Conservation (phyloP, 2,797 vertebrate genomes). For the Enteromius thamalakanensis region DNA sequence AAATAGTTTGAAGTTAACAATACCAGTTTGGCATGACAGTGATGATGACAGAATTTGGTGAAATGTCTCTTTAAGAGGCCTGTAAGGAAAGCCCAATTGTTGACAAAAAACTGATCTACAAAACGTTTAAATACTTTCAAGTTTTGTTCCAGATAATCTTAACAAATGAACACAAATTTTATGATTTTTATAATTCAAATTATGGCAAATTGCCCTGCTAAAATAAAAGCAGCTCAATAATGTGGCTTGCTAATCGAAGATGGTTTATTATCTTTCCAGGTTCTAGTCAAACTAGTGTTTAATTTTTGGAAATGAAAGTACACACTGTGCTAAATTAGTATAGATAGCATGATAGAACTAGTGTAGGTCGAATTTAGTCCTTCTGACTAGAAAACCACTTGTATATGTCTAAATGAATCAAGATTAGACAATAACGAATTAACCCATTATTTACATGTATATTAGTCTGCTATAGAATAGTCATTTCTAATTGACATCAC, state of each 20-base stretch:
- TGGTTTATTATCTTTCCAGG: neutral
- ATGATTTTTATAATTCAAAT: neutral
- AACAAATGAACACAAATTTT: neutral
- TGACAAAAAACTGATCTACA: too few species aligned
- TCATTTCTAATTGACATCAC: slow-evolving; percentile 22
- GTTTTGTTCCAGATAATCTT: neutral
- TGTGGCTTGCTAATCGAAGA: neutral
- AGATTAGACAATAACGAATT: neutral
- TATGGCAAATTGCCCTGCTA: neutral
- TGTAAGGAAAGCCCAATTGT: too few species aligned
- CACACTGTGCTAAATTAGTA: neutral
- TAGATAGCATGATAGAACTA: too few species aligned
- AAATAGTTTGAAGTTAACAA: neutral
- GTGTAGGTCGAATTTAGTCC: neutral
- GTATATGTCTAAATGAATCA: neutral
- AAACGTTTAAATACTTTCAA: neutral
- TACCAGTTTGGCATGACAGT: too few species aligned
- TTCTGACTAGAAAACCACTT: neutral
- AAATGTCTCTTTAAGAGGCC: neutral
- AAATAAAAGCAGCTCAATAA: neutral
- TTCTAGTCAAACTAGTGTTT: neutral
- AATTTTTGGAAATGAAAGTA: neutral
- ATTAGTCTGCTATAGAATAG: slow-evolving; percentile 13
- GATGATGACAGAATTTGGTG: neutral
- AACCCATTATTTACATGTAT: neutral